A percentile compares a stretch with the other conserved stretches of the same genome.
These are phyloP conservation scores for Dipodomys merriami DNA, from an alignment of 2,113 vertebrate species.

Conservation along the genomic window DNA sequence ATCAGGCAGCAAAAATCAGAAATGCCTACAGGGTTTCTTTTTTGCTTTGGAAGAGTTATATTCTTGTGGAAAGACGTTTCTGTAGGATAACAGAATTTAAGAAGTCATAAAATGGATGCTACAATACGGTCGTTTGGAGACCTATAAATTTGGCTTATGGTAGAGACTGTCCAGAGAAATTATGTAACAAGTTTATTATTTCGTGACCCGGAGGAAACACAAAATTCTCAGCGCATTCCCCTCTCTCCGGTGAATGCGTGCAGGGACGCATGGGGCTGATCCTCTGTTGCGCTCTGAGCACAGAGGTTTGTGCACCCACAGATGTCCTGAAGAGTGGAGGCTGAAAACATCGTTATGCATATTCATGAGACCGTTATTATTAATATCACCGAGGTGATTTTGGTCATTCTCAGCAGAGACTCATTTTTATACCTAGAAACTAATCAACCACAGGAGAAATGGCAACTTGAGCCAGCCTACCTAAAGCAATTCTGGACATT, in stretches of 20 bases:
- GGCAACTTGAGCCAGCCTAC: neutral
- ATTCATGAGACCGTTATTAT: constrained; percentile 58
- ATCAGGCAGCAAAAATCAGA: neutral
- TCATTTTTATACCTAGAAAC: neutral
- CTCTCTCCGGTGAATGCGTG: neutral
- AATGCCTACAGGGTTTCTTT: neutral
- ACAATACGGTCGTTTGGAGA: neutral
- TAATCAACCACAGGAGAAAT: neutral
- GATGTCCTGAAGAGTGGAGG: neutral
- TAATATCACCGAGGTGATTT: constrained; percentile 39
- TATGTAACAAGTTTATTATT: constrained; percentile 38
- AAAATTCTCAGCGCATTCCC: neutral
- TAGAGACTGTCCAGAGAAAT: constrained; percentile 17
- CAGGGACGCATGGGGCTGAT: neutral
- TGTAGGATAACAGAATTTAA: constrained; percentile 20
- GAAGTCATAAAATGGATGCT: constrained; percentile 25
- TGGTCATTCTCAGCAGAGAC: constrained; percentile 22
- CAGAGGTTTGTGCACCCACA: neutral
- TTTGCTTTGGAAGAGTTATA: neutral
- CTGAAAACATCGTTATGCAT: neutral
- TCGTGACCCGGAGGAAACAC: constrained; percentile 4
- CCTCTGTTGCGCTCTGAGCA: neutral
- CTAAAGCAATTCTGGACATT: neutral
- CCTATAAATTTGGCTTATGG: neutral
- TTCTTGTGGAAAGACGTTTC: neutral